A percentile compares a stretch with the other conserved stretches of the same genome.
Conservation (phyloP, 2,797 vertebrate species). For the Vespertilio murinus region DNA sequence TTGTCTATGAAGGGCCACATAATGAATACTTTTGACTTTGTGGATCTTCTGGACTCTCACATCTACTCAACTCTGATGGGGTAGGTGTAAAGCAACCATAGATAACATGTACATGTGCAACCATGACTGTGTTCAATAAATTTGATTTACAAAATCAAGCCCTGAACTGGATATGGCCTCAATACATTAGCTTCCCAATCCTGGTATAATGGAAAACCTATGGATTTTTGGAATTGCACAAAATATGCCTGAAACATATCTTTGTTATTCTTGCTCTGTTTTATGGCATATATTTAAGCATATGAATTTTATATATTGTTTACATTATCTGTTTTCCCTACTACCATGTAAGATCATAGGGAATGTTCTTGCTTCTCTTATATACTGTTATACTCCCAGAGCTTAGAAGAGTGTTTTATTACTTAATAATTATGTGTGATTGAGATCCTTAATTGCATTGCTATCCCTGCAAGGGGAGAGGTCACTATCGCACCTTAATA, state of each 20-base stretch:
- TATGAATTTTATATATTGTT: background rate
- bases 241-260: background rate
- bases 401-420: background rate
- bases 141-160: background rate
- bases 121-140: background rate
- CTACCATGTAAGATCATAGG: background rate
- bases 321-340: background rate
- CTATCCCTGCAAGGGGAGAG: background rate
- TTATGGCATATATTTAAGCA: background rate
- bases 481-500: background rate
- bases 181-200: background rate
- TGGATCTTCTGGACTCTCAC: background rate
- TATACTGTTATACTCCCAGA: accelerated
- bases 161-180: background rate
- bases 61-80: background rate
- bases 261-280: background rate
- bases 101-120: background rate
- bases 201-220: background rate
- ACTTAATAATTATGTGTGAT: background rate
- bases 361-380: background rate
- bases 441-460: background rate
- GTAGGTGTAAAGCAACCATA: background rate
- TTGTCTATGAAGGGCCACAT: background rate
- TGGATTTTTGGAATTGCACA: background rate
- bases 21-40: background rate